Evolutionary conservation across 2,888 invertebrate species (phyloP).

Genomic region (Girardia tigrina): DNA sequence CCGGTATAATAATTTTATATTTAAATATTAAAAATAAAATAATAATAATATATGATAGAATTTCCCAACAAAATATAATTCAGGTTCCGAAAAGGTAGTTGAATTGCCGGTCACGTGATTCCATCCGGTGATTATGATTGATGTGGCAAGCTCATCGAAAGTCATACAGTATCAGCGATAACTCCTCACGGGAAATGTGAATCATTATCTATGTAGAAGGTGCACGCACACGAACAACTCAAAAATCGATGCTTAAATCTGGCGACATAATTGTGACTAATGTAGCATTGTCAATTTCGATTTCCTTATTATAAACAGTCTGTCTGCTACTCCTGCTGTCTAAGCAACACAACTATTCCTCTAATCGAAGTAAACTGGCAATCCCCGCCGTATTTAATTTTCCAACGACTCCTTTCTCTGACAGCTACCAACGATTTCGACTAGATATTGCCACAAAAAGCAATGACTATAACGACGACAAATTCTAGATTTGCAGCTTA

Average conservation of each 20-base stretch:
- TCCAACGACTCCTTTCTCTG: conserved; percentile 14
- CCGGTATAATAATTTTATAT: too few relatives aligned
- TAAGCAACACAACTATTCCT: conserved; percentile 2
- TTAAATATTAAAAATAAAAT: too few relatives aligned
- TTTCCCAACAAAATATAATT: too few relatives aligned
- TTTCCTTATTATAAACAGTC: conserved; percentile 23
- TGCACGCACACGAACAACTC: not conserved
- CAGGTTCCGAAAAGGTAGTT: too few relatives aligned
- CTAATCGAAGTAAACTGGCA: not conserved
- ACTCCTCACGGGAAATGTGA: not conserved
- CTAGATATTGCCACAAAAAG: conserved; percentile 13
- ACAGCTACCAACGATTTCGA: conserved; percentile 11
- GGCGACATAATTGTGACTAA: conserved; percentile 19
- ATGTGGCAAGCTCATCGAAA: not conserved
- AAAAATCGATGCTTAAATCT: not conserved
- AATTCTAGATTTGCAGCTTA: conserved; percentile 15
- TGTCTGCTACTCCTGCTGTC: conserved; percentile 8
- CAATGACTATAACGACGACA: not conserved
- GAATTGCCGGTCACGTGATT: too few relatives aligned
- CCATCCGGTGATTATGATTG: too few relatives aligned
- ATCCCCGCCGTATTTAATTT: conserved; percentile 15
- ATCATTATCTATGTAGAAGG: not conserved
- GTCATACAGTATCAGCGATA: not conserved
- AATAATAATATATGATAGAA: too few relatives aligned
- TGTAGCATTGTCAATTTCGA: conserved; percentile 18